Percentiles rank a stretch among this genome's conserved stretches.
Conservation (phyloP, 2,113 vertebrate genomes). For the Gavia stellata region DNA sequence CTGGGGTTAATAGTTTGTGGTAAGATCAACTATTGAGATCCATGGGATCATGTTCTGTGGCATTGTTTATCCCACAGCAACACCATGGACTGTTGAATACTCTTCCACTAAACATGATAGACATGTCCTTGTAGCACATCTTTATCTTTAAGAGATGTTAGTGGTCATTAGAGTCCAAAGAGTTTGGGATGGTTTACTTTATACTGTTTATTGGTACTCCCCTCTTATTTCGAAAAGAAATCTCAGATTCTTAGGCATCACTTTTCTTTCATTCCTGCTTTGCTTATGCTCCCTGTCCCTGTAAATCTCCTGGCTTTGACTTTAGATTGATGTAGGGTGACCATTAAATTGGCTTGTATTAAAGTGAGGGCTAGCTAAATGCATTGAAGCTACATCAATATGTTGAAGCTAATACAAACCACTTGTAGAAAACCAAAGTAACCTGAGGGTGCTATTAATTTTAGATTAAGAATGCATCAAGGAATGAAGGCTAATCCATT, state of each 20-base stretch:
- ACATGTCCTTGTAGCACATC: neutral
- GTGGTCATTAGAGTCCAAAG: neutral
- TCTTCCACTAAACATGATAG: neutral
- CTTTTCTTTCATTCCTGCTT: neutral
- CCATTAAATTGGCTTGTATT: neutral
- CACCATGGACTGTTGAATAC: neutral
- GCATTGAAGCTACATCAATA: neutral
- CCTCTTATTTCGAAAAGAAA: neutral
- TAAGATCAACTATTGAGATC: neutral
- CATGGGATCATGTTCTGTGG: neutral
- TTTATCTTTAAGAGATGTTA: neutral
- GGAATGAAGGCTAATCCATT: conserved; percentile 41
- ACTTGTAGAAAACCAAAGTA: conserved; percentile 20
- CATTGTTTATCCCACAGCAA: neutral
- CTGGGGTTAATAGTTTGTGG: neutral
- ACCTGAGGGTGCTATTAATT: conserved; percentile 57
- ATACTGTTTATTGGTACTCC: neutral
- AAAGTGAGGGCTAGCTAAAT: neutral
- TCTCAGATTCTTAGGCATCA: neutral
- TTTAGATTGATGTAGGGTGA: neutral
- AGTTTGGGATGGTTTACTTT: neutral
- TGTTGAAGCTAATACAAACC: neutral
- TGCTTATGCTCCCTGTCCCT: neutral
- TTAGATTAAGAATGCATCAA: conserved; percentile 35
- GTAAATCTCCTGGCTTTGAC: neutral